phyloP scores from a whole-genome alignment of 2,797 vertebrate genomes.

The Girardinus metallicus region DNA sequence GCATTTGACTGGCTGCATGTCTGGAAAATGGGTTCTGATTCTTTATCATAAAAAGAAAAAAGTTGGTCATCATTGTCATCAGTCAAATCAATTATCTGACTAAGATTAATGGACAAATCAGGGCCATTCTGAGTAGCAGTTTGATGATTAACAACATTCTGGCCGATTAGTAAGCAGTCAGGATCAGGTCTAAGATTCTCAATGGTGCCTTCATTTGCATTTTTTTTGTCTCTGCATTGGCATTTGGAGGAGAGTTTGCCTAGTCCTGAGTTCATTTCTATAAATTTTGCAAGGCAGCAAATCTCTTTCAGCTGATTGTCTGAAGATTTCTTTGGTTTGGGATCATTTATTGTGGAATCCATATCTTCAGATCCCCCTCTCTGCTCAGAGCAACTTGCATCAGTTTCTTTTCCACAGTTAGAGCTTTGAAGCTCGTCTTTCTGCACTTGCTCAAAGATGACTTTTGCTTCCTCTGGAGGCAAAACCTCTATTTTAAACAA shows the following conservation, averaged over 20 bases:
- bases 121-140: neutral
- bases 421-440: neutral
- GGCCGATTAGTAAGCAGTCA: neutral
- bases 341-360: constrained; percentile 5
- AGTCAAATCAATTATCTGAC: constrained; percentile 14
- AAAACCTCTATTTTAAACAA: constrained; percentile 65
- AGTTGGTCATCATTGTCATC: neutral
- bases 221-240: constrained; percentile 16
- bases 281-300: constrained; percentile 71
- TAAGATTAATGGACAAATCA: neutral
- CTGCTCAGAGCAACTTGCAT: neutral
- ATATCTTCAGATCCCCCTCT: neutral
- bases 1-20: neutral
- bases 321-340: neutral
- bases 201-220: neutral
- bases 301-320: constrained; percentile 17
- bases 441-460: constrained; percentile 44
- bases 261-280: constrained; percentile 31
- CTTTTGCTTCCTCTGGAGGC: constrained; percentile 60
- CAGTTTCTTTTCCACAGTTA: neutral
- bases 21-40: neutral
- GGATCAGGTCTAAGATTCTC: neutral
- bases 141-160: neutral
- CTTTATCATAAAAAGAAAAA: neutral
- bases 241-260: constrained; percentile 37